phyloP scores from a whole-genome alignment of 2,113 vertebrate genomes.

The Oryzias woworae region DNA sequence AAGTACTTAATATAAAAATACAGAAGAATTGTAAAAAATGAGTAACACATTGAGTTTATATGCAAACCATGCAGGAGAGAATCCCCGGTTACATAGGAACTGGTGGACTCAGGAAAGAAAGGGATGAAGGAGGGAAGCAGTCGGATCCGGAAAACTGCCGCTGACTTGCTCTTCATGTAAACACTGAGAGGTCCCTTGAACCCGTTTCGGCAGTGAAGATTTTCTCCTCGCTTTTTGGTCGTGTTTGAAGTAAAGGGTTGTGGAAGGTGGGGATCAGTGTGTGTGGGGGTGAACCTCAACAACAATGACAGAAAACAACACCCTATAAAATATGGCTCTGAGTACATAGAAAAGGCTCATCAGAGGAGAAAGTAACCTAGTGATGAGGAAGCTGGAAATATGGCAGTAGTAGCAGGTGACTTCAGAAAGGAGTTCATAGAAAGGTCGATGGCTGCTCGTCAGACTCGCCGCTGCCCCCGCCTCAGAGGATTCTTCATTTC shows the following conservation, averaged over 20 bases:
- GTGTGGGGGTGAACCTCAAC: constrained; percentile 16
- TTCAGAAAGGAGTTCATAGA: constrained; percentile 46
- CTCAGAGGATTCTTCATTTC: constrained; percentile 40
- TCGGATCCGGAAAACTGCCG: constrained; percentile 58
- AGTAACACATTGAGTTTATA: constrained; percentile 79
- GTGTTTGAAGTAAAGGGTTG: constrained; percentile 53
- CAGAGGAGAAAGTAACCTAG: constrained; percentile 59
- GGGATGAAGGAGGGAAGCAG: constrained; percentile 53
- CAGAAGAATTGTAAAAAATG: constrained; percentile 84
- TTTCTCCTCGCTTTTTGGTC: constrained; percentile 67
- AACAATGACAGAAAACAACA: constrained; percentile 76
- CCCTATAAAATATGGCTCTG: constrained; percentile 83
- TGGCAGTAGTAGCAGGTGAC: constrained; percentile 75
- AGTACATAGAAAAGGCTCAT: constrained; percentile 77
- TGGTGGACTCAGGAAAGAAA: constrained; percentile 59
- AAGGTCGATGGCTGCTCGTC: constrained; percentile 38
- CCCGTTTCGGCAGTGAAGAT: constrained; percentile 75
- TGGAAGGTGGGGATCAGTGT: background rate
- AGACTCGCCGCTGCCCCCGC: constrained; percentile 35
- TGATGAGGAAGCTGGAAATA: constrained; percentile 63
- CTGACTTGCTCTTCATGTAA: constrained; percentile 69
- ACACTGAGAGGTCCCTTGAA: constrained; percentile 75
- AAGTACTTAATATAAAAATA: constrained; percentile 87
- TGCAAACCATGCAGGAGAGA: constrained; percentile 79
- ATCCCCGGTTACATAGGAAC: constrained; percentile 68